Conservation (phyloP, 1,140 invertebrate species). For the Drosophila asahinai region DNA sequence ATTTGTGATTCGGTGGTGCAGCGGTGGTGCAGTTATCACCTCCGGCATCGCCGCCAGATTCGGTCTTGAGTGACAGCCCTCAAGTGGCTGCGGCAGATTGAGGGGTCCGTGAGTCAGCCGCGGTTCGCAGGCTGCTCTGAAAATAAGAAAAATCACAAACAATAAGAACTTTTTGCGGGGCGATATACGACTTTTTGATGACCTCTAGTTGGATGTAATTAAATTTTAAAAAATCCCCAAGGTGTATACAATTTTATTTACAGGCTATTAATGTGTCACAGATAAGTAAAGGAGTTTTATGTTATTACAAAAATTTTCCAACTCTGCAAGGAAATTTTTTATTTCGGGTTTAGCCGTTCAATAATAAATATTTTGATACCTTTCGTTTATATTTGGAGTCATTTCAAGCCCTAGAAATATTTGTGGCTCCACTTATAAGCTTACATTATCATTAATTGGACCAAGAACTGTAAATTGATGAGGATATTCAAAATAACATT, state of each 20-base stretch:
- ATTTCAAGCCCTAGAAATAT: too few relatives aligned
- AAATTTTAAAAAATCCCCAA: neutral
- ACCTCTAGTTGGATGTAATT: neutral
- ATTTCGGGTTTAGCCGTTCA: too few relatives aligned
- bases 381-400: too few relatives aligned
- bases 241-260: neutral
- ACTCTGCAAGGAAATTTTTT: neutral
- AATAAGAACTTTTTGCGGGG: constrained; percentile 16
- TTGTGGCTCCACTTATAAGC: too few relatives aligned
- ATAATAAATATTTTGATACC: too few relatives aligned
- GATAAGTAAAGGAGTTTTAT: neutral
- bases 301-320: neutral
- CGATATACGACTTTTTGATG: constrained; percentile 8
- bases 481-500: too few relatives aligned
- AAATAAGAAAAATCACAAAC: constrained; percentile 30
- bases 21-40: constrained; percentile 41
- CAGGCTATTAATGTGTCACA: neutral
- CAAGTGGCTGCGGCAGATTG: constrained; percentile 44
- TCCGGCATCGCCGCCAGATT: constrained; percentile 55
- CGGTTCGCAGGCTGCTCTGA: constrained; percentile 29
- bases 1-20: constrained; percentile 16
- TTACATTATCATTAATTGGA: too few relatives aligned
- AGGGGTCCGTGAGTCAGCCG: constrained; percentile 37
- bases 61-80: constrained; percentile 68
- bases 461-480: too few relatives aligned